These are phyloP conservation scores for Ctenodactylus gundi DNA, from an alignment of 2,113 vertebrate species.

Conservation along the genomic window DNA sequence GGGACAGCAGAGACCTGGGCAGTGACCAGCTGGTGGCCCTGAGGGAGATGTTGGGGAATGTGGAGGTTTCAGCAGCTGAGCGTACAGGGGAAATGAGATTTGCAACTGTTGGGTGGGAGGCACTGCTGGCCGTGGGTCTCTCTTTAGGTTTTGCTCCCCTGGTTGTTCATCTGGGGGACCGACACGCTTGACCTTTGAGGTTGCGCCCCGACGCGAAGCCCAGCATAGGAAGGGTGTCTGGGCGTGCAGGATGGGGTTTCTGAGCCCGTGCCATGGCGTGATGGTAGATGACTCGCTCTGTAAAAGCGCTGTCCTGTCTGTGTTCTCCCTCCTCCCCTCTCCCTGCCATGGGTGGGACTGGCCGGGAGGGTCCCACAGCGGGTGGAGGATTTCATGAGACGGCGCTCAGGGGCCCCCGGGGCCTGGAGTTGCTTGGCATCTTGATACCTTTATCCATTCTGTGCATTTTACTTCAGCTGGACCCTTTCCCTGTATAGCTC, in stretches of 20 bases:
- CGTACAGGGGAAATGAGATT: not conserved
- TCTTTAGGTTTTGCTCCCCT: not conserved
- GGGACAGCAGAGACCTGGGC: not conserved
- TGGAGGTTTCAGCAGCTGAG: not conserved
- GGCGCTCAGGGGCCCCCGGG: too few species aligned
- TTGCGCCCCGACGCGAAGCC: rapidly evolving
- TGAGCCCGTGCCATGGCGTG: not conserved
- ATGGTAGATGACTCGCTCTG: not conserved
- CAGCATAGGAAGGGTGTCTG: not conserved
- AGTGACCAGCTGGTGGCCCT: not conserved
- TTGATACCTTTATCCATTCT: not conserved
- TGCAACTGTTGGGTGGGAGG: not conserved
- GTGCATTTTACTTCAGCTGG: not conserved
- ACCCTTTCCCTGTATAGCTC: not conserved
- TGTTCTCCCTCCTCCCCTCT: too few species aligned
- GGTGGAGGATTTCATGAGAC: not conserved
- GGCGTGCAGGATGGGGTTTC: not conserved
- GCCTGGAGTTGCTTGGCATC: not conserved
- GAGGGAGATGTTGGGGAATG: not conserved
- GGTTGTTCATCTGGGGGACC: not conserved
- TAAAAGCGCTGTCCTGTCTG: rapidly evolving
- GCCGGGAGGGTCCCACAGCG: not conserved
- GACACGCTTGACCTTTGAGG: not conserved
- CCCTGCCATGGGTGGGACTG: too few species aligned
- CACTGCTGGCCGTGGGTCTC: rapidly evolving